A percentile compares a stretch with the other conserved stretches of the same genome.
Conservation (phyloP, 2,113 vertebrate genomes). For the Acrocephalus arundinaceus region DNA sequence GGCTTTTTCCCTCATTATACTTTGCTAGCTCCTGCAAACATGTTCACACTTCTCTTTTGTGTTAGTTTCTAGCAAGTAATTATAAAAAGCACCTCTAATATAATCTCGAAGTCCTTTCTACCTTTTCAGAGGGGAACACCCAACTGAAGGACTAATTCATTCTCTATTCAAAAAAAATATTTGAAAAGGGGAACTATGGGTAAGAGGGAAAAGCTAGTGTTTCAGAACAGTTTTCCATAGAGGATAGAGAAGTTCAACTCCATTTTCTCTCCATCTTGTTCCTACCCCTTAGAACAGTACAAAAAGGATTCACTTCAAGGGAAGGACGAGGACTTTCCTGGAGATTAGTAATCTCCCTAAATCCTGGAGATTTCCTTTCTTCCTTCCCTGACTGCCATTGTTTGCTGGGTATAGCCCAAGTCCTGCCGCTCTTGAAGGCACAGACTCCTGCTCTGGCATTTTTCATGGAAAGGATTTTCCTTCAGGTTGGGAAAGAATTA, state of each 20-base stretch:
- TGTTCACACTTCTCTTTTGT: conserved; percentile 37
- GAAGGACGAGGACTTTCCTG: neutral
- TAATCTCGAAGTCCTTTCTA: neutral
- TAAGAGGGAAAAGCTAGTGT: neutral
- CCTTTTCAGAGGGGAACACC: conserved; percentile 3
- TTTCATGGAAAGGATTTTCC: neutral
- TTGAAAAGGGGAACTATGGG: neutral
- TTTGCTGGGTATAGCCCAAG: neutral
- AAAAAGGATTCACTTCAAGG: neutral
- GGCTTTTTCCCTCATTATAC: conserved; percentile 29
- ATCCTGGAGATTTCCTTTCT: neutral
- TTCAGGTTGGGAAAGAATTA: neutral
- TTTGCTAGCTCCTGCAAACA: conserved; percentile 4
- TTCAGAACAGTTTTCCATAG: neutral
- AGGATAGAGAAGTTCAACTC: neutral
- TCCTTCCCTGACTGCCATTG: neutral
- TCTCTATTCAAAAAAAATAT: neutral
- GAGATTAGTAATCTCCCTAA: neutral
- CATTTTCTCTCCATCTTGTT: neutral
- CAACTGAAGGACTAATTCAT: neutral
- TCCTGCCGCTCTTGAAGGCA: neutral
- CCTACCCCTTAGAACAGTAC: neutral
- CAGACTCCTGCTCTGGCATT: neutral
- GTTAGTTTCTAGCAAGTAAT: conserved; percentile 24
- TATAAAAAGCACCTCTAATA: neutral